Evolutionary conservation across 2,888 invertebrate genomes (phyloP).

Genomic region (Harmothoe impar): DNA sequence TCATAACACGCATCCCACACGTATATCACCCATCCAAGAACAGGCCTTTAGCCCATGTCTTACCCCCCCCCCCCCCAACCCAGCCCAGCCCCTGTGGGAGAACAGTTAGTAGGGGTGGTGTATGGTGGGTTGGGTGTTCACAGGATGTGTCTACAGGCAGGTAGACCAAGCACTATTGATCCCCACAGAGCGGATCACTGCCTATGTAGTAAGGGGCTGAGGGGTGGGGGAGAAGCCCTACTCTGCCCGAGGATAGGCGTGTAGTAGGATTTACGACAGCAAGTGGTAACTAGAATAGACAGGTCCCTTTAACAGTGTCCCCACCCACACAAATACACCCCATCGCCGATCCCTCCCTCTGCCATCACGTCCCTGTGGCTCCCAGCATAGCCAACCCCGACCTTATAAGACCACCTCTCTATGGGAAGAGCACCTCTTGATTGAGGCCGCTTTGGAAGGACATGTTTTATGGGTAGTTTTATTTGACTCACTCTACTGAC

Average conservation of each 20-base stretch:
- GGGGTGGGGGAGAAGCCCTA: not conserved
- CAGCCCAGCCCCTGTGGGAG: not conserved
- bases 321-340: not conserved
- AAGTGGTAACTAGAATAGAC: not conserved
- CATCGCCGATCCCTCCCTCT: not conserved
- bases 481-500: too few species aligned
- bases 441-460: too few species aligned
- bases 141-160: slow-evolving; percentile 22
- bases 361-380: not conserved
- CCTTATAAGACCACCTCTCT: too few species aligned
- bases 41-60: too few species aligned
- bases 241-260: not conserved
- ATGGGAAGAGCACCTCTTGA: too few species aligned
- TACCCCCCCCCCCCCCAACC: too few species aligned
- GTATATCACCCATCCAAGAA: too few species aligned
- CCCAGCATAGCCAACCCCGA: not conserved
- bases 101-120: not conserved
- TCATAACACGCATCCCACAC: too few species aligned
- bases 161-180: slow-evolving; percentile 16
- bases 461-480: too few species aligned
- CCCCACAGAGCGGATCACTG: not conserved
- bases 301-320: not conserved
- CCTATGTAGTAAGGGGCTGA: not conserved
- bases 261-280: not conserved
- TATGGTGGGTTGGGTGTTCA: not conserved